Percentiles rank a stretch among this genome's conserved stretches.
Conservation (phyloP, 1,140 invertebrate species). For the Pachypeltis micranthus region DNA sequence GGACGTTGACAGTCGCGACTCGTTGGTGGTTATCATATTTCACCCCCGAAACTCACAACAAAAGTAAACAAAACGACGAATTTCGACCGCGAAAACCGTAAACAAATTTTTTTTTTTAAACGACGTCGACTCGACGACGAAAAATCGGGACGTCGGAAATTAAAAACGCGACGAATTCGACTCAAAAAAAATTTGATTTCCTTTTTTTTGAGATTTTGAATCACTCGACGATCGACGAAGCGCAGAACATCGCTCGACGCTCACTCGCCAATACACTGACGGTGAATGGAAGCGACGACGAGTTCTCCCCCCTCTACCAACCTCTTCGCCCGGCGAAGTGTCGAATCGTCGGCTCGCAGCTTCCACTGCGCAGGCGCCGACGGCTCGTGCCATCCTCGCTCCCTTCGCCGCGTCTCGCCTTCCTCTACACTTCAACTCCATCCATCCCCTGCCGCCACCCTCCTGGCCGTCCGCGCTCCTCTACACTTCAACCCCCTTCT, state of each 20-base stretch:
- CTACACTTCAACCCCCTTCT: neutral
- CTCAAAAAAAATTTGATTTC: no score
- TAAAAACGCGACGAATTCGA: no score
- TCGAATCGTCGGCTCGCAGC: neutral
- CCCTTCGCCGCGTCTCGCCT: no score
- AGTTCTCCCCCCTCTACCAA: neutral
- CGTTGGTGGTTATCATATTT: conserved; percentile 3
- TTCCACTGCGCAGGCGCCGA: neutral
- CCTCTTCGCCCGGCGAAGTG: no score
- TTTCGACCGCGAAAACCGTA: no score
- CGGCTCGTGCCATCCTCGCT: conserved; percentile 14
- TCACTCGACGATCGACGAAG: no score
- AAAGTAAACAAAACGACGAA: no score
- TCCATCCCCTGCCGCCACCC: neutral
- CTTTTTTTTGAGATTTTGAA: no score
- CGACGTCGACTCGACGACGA: no score
- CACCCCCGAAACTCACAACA: neutral
- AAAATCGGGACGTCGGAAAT: no score
- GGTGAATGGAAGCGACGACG: neutral
- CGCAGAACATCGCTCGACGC: neutral
- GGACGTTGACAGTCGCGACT: neutral
- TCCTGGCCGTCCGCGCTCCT: neutral
- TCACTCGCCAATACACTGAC: neutral
- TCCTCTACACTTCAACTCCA: neutral
- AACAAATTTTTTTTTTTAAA: no score